These are phyloP conservation scores for Anastrepha ludens DNA, from an alignment of 1,140 invertebrate genomes.

Conservation along the genomic window DNA sequence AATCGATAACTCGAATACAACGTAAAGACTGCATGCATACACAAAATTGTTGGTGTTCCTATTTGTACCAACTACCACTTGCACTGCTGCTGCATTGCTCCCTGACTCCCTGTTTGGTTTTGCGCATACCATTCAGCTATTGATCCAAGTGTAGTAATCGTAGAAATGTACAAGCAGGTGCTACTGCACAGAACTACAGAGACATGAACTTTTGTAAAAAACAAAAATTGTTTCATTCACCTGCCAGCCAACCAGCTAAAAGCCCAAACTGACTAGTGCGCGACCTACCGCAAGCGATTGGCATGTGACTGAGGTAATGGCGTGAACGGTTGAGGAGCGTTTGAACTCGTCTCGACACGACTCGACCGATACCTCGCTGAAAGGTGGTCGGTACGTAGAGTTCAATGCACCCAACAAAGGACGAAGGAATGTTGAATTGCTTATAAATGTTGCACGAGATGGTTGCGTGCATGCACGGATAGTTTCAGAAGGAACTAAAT, in stretches of 20 bases:
- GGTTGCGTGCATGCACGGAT: background rate
- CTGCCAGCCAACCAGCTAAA: background rate
- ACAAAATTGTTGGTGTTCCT: background rate
- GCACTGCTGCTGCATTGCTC: background rate
- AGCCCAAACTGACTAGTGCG: background rate
- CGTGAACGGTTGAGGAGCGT: background rate
- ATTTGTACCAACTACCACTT: background rate
- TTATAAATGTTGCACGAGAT: slow-evolving; percentile 36
- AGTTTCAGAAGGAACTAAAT: background rate
- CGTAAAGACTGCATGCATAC: background rate
- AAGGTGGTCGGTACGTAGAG: background rate
- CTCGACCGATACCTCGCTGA: slow-evolving; percentile 14
- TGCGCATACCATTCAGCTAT: slow-evolving; percentile 6
- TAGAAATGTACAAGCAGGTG: background rate
- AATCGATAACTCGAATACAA: slow-evolving; percentile 64
- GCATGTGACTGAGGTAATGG: background rate
- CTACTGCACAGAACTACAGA: background rate
- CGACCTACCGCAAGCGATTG: slow-evolving; percentile 12
- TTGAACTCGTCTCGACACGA: slow-evolving; percentile 40
- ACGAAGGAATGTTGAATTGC: background rate
- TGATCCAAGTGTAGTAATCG: background rate
- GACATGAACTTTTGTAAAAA: background rate
- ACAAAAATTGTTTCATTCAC: slow-evolving; percentile 1
- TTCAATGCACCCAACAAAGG: slow-evolving; percentile 30
- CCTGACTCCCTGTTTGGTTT: background rate